Base-by-base conservation (phyloP, 2,797 vertebrate genomes). In the Chaetophractus vellerosus region DNA sequence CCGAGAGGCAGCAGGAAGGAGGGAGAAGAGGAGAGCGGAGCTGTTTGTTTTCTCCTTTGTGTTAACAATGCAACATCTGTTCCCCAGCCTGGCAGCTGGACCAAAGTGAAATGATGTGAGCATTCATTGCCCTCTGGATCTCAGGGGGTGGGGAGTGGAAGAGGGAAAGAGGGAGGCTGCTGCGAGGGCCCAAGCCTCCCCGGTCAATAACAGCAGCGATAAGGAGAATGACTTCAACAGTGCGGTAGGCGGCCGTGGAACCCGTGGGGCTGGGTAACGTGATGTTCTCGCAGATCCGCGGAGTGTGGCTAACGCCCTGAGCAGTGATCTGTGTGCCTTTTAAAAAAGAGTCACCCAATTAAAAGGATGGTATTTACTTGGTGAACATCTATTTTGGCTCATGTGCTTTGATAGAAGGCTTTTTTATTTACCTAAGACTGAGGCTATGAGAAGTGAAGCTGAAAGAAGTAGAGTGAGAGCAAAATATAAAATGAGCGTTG, bases 51-150 rank as follows among this genome's bases (percentile, higher is more conserved):
- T 33, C 92, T 81, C 93, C 89, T 98, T 96, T 80, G 87, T 95
- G 93, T 80, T 96, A 98, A 98, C 98, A 98, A 98, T 98, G 81
- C 97, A 98, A 98, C 98, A 98, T 98, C 98, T 98, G 98, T 98
- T 98, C 97, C 94, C 2, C 79, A 98, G 97, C 83, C 94, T 97
- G 92, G 98, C 98, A 98, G 98, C 98, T 98, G 98, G 98, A 97
- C 90, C 74, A 41, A 89, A 96, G 83, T 88, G 97, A 96, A 97
- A 97, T 98, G 97, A 98, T 96, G 96, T 97, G 97, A 98, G 96
- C 96, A 97, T 98, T 98, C 95, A 98, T 98, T 97, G 98, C 98
- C 78, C 55, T 66, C 48, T 24, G 93, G 45, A 61, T 78, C 36
- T 41, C 57, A 52, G 91, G 55, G 92, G 97, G 85, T 63, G 93